Base-by-base conservation (phyloP, 2,797 vertebrate species). In the Nothura maculosa region DNA sequence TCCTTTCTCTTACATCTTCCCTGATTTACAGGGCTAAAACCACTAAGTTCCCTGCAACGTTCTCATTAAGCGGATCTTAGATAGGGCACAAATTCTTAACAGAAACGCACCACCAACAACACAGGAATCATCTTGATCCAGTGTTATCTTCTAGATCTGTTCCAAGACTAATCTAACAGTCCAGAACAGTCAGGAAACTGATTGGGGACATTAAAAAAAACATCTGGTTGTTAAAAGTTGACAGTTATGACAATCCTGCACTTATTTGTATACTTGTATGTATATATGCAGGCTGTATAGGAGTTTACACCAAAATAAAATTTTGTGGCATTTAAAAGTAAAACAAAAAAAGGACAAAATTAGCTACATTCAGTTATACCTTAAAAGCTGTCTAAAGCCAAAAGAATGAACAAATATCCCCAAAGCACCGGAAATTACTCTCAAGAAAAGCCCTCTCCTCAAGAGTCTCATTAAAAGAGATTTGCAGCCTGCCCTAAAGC, bases 171-270 rank as follows among this genome's bases (percentile, higher is more conserved):
- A 43, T 25, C 38, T 24, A 54, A 32, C 21, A 72, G 55, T 24
- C 47, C 8, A 25, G 73, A 50, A 48, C 34, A 76, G 14, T 40
- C 21, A 22, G 50, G 47, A 62, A 11, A 19, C 28, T 62, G 20
- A 66, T 38, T 55, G 18, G 62, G 63, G 73, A 85, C 48, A 52
- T 69, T 47, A 67, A 83, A 91, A 83, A 91, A 60, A 81, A 91
- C 63, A 47, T 0, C 0, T 40, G 21, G 5, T 7, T 58, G 38
- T 30, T 68, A 68, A 40, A 48, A 47, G 57, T 30, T 38, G 61
- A 63, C 13, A 24, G 30, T 24, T 85, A 42, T 28, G 54, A 47
- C 20, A 76, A 24, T 54, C 40, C 19, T 48, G 38, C 6, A n/a
- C 13, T 57, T 45, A 57, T 1, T 63, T 12, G 13, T 12, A 58